Evolutionary conservation across 2,797 vertebrate genomes (phyloP).

Genomic region (Anguilla obscura): DNA sequence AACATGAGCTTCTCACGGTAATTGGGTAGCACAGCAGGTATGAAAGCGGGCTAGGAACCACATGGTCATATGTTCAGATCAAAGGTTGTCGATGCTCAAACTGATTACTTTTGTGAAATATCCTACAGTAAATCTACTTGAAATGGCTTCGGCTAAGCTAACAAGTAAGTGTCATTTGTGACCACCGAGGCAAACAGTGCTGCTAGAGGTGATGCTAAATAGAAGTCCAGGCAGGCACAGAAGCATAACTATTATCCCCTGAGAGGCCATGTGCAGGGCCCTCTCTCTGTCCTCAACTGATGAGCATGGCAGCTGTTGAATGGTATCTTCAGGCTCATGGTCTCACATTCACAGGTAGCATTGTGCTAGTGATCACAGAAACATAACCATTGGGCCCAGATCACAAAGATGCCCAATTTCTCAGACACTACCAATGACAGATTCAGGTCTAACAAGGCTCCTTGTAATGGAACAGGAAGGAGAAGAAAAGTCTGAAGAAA

Average conservation of each 20-base stretch:
- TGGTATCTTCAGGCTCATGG: background rate
- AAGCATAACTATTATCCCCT: background rate
- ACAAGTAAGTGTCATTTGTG: background rate
- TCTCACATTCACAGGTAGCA: background rate
- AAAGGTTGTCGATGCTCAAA: background rate
- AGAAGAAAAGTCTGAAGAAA: background rate
- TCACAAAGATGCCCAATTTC: background rate
- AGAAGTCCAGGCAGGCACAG: background rate
- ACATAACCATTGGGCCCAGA: background rate
- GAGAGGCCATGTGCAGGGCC: background rate
- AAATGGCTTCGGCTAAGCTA: background rate
- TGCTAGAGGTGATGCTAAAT: background rate
- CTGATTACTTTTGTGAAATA: no score
- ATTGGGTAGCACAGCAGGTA: background rate
- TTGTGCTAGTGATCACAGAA: background rate
- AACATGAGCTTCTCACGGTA: background rate
- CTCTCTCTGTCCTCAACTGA: background rate
- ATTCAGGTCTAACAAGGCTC: background rate
- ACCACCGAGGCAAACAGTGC: background rate
- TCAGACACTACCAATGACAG: background rate
- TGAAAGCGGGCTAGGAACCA: background rate
- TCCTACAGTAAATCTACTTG: background rate
- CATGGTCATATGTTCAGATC: background rate
- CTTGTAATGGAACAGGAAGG: background rate
- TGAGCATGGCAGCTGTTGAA: background rate